These are phyloP conservation scores for Hypomecis atomaria DNA, from an alignment of 2,888 invertebrate genomes.

Conservation along the genomic window DNA sequence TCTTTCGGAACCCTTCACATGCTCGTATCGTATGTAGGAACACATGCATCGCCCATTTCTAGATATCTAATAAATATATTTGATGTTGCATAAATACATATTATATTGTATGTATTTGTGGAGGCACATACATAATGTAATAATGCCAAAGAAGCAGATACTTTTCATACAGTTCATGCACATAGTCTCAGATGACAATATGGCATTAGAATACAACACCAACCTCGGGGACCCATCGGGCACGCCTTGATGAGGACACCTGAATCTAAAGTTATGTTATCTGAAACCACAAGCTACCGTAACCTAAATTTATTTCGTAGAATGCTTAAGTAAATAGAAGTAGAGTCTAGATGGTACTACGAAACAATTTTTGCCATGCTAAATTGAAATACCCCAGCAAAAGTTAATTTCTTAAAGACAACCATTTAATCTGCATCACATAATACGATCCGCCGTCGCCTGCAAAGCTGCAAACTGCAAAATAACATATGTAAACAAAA, in stretches of 20 bases:
- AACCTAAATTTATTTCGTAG: no score
- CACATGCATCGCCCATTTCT: no score
- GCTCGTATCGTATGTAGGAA: no score
- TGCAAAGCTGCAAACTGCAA: conserved; percentile 33
- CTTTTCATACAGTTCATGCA: background rate
- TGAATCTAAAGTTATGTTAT: conserved; percentile 15
- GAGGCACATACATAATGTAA: no score
- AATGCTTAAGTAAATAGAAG: background rate
- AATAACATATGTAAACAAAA: conserved; percentile 69
- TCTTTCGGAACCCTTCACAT: no score
- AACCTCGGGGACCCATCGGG: no score
- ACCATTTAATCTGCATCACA: conserved; percentile 22
- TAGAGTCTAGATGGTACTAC: background rate
- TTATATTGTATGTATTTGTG: no score
- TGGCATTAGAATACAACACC: conserved; percentile 13
- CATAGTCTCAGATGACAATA: conserved; percentile 6
- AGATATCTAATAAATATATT: no score
- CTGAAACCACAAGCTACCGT: background rate
- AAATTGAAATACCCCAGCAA: background rate
- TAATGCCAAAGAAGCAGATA: no score
- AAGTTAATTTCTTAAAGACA: background rate
- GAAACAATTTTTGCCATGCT: background rate
- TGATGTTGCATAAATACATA: no score
- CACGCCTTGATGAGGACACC: conserved; percentile 5
- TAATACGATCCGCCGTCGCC: conserved; percentile 50